Percentiles rank a stretch among this genome's conserved stretches.
These are phyloP conservation scores for Diaprepes abbreviatus DNA, from an alignment of 2,888 invertebrate genomes.

Conservation along the genomic window DNA sequence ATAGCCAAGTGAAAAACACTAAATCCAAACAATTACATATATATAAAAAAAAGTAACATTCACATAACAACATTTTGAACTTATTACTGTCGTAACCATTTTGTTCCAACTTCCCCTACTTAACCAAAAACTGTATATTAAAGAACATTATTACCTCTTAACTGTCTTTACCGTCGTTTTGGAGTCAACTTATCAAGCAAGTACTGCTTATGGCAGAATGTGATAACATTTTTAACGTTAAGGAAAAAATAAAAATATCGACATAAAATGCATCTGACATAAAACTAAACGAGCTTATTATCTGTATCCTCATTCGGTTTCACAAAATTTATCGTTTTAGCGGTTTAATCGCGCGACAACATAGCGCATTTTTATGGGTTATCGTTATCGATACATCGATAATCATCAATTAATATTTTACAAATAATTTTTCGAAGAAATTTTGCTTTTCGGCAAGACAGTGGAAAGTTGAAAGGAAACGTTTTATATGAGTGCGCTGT, in stretches of 20 bases:
- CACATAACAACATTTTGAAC: too few species aligned
- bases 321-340: conserved; percentile 11
- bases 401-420: conserved; percentile 8
- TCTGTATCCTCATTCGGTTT: background rate
- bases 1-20: too few species aligned
- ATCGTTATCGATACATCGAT: background rate
- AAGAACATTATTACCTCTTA: background rate
- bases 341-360: conserved; percentile 1
- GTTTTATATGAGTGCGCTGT: too few species aligned
- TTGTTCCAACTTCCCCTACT: too few species aligned
- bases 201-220: background rate
- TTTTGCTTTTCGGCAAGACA: too few species aligned
- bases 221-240: background rate
- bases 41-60: too few species aligned
- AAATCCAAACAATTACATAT: too few species aligned
- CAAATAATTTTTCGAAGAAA: background rate
- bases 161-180: background rate
- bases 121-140: too few species aligned
- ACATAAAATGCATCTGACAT: background rate
- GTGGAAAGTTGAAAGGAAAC: too few species aligned
- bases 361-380: background rate
- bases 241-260: background rate
- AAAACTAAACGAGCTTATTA: conserved; percentile 10
- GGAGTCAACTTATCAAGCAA: background rate
- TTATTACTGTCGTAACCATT: too few species aligned